Evolutionary conservation across 2,797 vertebrate species (phyloP).

Genomic region (Hapalemur alaotrensis): DNA sequence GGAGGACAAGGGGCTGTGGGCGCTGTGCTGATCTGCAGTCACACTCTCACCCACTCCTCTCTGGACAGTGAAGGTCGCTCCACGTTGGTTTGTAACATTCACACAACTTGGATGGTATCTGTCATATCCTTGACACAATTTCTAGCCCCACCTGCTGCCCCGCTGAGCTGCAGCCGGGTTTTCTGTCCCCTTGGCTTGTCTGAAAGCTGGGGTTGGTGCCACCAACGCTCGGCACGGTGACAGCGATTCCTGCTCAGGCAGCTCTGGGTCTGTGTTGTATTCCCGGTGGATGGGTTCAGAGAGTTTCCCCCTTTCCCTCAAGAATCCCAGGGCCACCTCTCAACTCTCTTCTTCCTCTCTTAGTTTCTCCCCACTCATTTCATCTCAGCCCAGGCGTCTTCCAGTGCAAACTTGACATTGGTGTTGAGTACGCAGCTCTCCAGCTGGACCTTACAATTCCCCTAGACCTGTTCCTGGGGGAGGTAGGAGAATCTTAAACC

Average conservation of each 20-base stretch:
- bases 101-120: background rate
- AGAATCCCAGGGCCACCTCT: background rate
- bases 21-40: rapidly evolving
- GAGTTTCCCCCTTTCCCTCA: background rate
- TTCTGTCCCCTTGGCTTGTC: background rate
- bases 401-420: background rate
- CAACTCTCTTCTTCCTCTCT: background rate
- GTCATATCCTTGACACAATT: rapidly evolving
- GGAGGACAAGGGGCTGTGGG: rapidly evolving
- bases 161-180: rapidly evolving
- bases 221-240: rapidly evolving
- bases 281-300: background rate
- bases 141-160: background rate
- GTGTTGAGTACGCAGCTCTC: rapidly evolving
- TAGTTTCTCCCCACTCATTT: background rate
- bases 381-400: background rate
- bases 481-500: background rate
- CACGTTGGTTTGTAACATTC: background rate
- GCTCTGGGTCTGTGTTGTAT: background rate
- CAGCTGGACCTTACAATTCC: rapidly evolving
- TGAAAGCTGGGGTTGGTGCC: background rate
- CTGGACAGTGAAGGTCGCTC: background rate
- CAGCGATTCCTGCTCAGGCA: rapidly evolving
- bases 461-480: background rate
- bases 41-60: background rate